Evolutionary conservation across 2,888 invertebrate species (phyloP), one percentile per base, ranked within the genome.

Genomic region (Orchesellides sinensis): DNA sequence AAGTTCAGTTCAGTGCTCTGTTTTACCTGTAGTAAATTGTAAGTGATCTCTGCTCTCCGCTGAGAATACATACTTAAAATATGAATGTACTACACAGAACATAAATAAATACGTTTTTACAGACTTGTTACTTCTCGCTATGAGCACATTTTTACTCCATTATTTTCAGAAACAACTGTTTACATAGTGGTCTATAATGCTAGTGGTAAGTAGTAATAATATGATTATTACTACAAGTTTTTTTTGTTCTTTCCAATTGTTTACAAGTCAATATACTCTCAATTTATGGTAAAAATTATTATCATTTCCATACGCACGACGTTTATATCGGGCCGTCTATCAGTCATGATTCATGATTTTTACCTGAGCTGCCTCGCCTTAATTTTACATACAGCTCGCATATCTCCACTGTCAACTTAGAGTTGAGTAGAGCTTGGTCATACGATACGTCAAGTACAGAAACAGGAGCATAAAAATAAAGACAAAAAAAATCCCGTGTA

Each of bases 281-380:
- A 59, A 59, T 68, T 69, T 49, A 69, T 40, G 19, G 19, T 25
- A n/a, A 23, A 66, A 80, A 72, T 79, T 70, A 82, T 84, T 84
- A 84, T 84, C 84, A 84, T 84, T 86, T 86, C 83, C 83, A 84
- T 83, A 77, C 77, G 83, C 86, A 86, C 84, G 84, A 86, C 86
- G 77, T 83, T 81, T 86, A 47, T 75, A 86, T 86, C 86, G 81
- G 66, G 70, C 75, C 79, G 77, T 86, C 85, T 75, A 84, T 86
- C 85, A 84, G 86, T 85, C 85, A 84, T 86, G 86, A 83, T 80
- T 82, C 81, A 83, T 77, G 61, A 75, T 69, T 75, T n/a, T 79
- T 82, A 78, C 83, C 79, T 80, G 70, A 73, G 70, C 52, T 77
- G 59, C 32, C 40, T 69, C 69, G 19, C 65, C 59, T 47, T 21